Evolutionary conservation across 2,888 invertebrate species (phyloP).

Genomic region (Xestia rhomboidea): DNA sequence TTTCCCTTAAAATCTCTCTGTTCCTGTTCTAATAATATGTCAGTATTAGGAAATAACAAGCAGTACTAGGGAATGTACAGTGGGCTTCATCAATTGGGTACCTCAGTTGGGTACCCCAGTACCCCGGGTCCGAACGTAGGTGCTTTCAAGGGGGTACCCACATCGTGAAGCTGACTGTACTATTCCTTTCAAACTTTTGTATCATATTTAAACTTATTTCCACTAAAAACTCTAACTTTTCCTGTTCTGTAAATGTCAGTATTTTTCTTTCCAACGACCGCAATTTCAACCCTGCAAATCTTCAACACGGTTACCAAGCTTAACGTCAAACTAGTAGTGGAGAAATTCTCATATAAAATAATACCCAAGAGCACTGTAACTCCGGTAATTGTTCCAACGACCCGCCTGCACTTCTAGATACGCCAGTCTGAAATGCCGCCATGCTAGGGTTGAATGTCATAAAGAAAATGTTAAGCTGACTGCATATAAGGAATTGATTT

Average conservation of each 20-base stretch:
- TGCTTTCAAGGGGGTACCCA: too few relatives aligned
- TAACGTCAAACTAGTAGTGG: conserved; percentile 34
- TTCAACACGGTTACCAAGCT: conserved; percentile 16
- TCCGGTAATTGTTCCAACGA: conserved; percentile 72
- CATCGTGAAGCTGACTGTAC: too few relatives aligned
- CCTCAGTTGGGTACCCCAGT: too few relatives aligned
- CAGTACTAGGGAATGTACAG: neutral
- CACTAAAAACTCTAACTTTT: neutral
- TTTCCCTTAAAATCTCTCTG: neutral
- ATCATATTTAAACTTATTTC: neutral
- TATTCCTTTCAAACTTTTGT: neutral
- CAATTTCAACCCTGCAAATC: conserved; percentile 17
- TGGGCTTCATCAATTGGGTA: too few relatives aligned
- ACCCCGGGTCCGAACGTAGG: too few relatives aligned
- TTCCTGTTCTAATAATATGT: neutral
- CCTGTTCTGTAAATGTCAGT: neutral
- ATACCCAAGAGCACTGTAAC: conserved; percentile 53
- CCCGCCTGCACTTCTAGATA: conserved; percentile 72
- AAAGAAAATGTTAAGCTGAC: conserved; percentile 15
- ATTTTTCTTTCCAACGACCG: neutral
- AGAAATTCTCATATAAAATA: conserved; percentile 68
- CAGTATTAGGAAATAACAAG: neutral
- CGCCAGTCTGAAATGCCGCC: conserved; percentile 42
- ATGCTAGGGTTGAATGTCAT: conserved; percentile 1
- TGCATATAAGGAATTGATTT: neutral